phyloP scores from a whole-genome alignment of 2,888 invertebrate species.

The Drosophila sordidapex region DNA sequence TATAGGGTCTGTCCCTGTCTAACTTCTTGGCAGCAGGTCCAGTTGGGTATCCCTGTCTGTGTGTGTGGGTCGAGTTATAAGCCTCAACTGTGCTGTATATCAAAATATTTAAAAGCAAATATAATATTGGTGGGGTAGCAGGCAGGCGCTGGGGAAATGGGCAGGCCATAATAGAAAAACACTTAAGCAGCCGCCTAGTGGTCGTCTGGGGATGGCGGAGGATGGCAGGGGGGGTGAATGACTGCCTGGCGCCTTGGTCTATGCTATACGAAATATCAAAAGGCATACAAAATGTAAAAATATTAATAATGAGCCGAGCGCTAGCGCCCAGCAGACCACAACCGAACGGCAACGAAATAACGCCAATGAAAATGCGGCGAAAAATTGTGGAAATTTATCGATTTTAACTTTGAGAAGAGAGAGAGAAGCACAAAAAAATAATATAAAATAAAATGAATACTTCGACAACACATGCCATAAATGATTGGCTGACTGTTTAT shows the following conservation, averaged over 20 bases:
- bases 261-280: constrained; percentile 56
- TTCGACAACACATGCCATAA: constrained; percentile 48
- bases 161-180: constrained; percentile 79
- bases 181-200: constrained; percentile 70
- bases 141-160: constrained; percentile 58
- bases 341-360: constrained; percentile 33
- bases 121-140: constrained; percentile 71
- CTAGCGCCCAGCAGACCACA: constrained; percentile 51
- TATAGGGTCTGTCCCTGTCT: neutral
- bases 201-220: constrained; percentile 24
- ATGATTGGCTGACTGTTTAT: constrained; percentile 55
- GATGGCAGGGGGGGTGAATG: neutral
- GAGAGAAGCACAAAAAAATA: constrained; percentile 26
- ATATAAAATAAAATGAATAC: constrained; percentile 39
- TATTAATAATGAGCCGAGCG: constrained; percentile 76
- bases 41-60: constrained; percentile 35
- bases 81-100: constrained; percentile 80
- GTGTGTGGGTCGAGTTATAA: constrained; percentile 66
- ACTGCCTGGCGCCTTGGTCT: constrained; percentile 44
- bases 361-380: constrained; percentile 53
- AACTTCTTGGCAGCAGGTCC: constrained; percentile 5
- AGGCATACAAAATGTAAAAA: constrained; percentile 80
- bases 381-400: constrained; percentile 79
- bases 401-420: constrained; percentile 75
- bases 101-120: constrained; percentile 83